Evolutionary conservation across 2,113 vertebrate genomes (phyloP).

Genomic region (Picathartes gymnocephalus): DNA sequence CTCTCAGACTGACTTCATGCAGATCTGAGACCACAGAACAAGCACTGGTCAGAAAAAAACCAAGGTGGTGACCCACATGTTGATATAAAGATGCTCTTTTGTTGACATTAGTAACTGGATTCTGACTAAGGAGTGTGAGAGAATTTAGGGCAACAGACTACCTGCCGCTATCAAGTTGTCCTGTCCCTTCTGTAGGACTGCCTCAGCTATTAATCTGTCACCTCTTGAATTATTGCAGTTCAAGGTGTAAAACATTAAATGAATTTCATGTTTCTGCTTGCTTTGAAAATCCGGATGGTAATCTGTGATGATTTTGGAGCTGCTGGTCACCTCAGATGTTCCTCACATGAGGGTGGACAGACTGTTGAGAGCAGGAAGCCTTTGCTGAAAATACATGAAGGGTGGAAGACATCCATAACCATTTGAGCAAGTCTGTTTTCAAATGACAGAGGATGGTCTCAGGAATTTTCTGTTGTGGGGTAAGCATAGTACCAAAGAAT

Average conservation of each 20-base stretch:
- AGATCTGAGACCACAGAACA: not conserved
- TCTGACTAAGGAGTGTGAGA: not conserved
- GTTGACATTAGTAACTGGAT: not conserved
- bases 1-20: not conserved
- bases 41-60: not conserved
- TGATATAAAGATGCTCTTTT: not conserved
- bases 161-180: not conserved
- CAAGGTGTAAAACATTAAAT: not conserved
- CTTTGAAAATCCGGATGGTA: not conserved
- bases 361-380: not conserved
- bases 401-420: fast-evolving
- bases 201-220: not conserved
- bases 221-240: not conserved
- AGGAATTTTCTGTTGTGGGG: not conserved
- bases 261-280: not conserved
- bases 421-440: not conserved
- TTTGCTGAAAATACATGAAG: not conserved
- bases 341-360: not conserved
- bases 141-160: not conserved
- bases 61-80: not conserved
- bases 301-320: not conserved
- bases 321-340: not conserved
- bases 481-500: not conserved
- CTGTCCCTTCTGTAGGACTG: not conserved
- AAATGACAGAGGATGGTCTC: not conserved